Base-by-base conservation (phyloP, 2,888 invertebrate species). In the Lochmaea crataegi region DNA sequence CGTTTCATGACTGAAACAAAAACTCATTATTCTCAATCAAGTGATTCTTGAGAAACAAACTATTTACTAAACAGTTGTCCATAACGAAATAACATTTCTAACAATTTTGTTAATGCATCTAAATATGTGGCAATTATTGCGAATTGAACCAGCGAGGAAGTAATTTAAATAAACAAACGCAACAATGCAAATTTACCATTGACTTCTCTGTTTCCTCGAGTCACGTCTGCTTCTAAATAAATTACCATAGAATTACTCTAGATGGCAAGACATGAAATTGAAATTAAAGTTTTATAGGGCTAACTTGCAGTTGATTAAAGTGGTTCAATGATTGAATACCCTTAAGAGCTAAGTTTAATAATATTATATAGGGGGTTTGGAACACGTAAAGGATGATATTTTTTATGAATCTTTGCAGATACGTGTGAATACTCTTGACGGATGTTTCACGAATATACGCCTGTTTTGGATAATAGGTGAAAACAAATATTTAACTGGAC, bases 91-190 rank as follows among this genome's bases (percentile, higher is more conserved):
- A 18, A 10, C 3, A 3, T 61, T 26, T 16, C 18, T 16, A 12
- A 61, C 16, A 51, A 51, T 51, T 51, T 51, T 4, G 16, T 2
- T 51, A 51, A 51, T 51, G 14, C 14, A 38, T 60, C 10, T 61
- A 41, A n/a, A 61, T 61, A 22, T 41, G 41, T 45, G 12, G 45
- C 5, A 38, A n/a, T 41, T 18, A 41, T 41, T 26, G 32, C 10
- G 26, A 26, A 58, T 58, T 38, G 26, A 32, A 61, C 41, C 6
- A 12, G n/a, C 32, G 38, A 61, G 61, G 61, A 61, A 61, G 61
- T 16, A 61, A 61, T 61, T 61, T 61, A 6, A 61, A 41, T 61
- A 41, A 61, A 61, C n/a, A 41, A 61, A 41, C 38, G 61, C 32
- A 61, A 61, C 38, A 38, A 41, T 38, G 16, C 16, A 12, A 38